Base-by-base conservation (phyloP, 2,797 vertebrate species). In the Acomys russatus region DNA sequence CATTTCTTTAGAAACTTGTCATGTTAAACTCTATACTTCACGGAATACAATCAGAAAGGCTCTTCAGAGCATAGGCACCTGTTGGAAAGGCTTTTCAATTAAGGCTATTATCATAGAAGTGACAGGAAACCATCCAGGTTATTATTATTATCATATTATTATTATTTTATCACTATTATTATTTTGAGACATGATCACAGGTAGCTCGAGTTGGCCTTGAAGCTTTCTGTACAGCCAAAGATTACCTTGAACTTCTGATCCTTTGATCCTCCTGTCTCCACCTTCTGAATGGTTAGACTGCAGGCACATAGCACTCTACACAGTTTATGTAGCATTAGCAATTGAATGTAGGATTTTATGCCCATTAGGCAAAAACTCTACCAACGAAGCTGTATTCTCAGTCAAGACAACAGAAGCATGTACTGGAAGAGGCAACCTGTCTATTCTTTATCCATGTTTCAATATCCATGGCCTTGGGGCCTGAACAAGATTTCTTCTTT, bases 371-470 rank as follows among this genome's bases (percentile, higher is more conserved):
- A 28, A 56, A 25, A 18, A 44, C 22, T 87, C n/a, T 59, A 33
- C n/a, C 54, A 61, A 61, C 15, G 9, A 30, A 61, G 1, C 35
- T 61, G 44, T 17, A 61, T 22, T 59, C 70, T 59, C 54, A 44
- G n/a, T 28, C 68, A 56, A 56, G 14, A 88, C 35, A 44, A 61
- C 1, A 28, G 20, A 73, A 15, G 35, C 56, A 30, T 6, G 44
- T 23, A 9, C 8, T 51, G 20, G 22, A 6, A 68, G 59, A 44
- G 70, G 7, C 12, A 3, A 3, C 9, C 6, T 2, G 0, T 49
- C 28, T 78, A 49, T 33, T 18, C 15, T 80, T 78, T 90, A 17
- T 91, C 49, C 54, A 15, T 82, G 71, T 51, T 88, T 66, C 12
- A 54, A 33, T 61, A 73, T 30, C 68, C 15, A n/a, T 86, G 63